Percentiles rank a stretch among this genome's conserved stretches.
Conservation (phyloP, 1,140 invertebrate species). For the Drosophila teissieri region DNA sequence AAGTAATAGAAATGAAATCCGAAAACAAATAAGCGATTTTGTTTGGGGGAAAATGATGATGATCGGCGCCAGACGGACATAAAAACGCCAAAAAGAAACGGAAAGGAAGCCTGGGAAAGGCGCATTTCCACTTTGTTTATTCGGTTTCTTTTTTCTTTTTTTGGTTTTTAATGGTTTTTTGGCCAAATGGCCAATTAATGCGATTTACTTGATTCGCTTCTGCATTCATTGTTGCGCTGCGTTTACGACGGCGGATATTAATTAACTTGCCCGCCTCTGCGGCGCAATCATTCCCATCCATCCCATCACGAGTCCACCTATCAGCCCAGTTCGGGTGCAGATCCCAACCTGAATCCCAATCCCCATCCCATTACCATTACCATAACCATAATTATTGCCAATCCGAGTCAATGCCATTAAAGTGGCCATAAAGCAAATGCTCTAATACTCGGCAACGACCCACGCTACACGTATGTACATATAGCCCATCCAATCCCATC, state of each 20-base stretch:
- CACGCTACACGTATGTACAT: constrained; percentile 26
- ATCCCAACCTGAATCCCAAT: not conserved
- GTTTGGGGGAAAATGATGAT: constrained; percentile 26
- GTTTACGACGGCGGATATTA: constrained; percentile 68
- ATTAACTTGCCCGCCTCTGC: constrained; percentile 41
- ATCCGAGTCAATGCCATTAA: constrained; percentile 49
- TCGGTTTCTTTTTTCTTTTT: no score
- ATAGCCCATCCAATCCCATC: not conserved
- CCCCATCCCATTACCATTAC: not conserved
- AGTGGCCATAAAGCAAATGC: constrained; percentile 54
- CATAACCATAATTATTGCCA: not conserved
- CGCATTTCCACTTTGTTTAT: constrained; percentile 69
- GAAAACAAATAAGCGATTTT: constrained; percentile 33
- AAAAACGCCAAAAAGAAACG: constrained; percentile 44
- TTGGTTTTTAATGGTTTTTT: constrained; percentile 36
- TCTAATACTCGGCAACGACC: constrained; percentile 22
- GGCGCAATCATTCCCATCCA: not conserved
- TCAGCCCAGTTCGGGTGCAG: not conserved
- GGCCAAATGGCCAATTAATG: constrained; percentile 52
- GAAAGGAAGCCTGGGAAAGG: constrained; percentile 27
- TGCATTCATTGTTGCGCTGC: constrained; percentile 38
- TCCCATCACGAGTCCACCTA: not conserved
- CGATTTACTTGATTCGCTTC: constrained; percentile 60
- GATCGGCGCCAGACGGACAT: constrained; percentile 72
- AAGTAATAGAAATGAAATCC: not conserved